These are phyloP conservation scores for Sebastes dallii DNA, from an alignment of 2,797 vertebrate genomes.

Conservation along the genomic window DNA sequence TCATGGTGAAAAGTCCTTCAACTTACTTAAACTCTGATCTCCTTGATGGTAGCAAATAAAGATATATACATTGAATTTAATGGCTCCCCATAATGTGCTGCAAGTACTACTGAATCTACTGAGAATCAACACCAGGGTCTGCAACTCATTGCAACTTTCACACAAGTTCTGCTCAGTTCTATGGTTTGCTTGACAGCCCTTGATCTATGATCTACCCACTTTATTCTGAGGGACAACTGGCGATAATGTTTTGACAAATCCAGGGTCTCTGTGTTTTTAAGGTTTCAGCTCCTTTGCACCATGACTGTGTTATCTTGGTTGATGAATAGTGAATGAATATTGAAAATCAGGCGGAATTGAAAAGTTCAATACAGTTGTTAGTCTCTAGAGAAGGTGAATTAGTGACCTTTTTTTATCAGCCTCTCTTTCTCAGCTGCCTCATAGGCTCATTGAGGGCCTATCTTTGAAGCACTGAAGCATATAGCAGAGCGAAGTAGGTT, in stretches of 20 bases:
- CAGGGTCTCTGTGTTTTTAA: neutral
- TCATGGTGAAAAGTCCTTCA: neutral
- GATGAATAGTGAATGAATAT: neutral
- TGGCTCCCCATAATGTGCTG: neutral
- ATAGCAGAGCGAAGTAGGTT: slow-evolving; percentile 7
- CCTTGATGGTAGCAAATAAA: neutral
- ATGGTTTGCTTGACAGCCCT: neutral
- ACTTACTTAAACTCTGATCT: neutral
- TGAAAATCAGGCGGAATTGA: slow-evolving; percentile 9
- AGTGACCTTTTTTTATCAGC: slow-evolving; percentile 10
- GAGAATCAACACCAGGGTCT: neutral
- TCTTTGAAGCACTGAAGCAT: slow-evolving; percentile 5
- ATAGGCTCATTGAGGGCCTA: neutral
- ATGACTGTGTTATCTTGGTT: neutral
- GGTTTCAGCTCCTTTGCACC: neutral
- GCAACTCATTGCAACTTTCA: neutral
- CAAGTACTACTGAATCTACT: neutral
- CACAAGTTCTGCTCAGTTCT: neutral
- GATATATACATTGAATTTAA: neutral
- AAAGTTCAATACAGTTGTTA: neutral
- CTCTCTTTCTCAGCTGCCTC: slow-evolving; percentile 8
- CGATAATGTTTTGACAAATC: neutral
- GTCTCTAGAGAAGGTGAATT: neutral
- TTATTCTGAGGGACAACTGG: neutral
- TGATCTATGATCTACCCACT: neutral